A percentile compares a stretch with the other conserved stretches of the same genome.
Conservation (phyloP, 2,888 invertebrate species). For the Matsumyia berberina region DNA sequence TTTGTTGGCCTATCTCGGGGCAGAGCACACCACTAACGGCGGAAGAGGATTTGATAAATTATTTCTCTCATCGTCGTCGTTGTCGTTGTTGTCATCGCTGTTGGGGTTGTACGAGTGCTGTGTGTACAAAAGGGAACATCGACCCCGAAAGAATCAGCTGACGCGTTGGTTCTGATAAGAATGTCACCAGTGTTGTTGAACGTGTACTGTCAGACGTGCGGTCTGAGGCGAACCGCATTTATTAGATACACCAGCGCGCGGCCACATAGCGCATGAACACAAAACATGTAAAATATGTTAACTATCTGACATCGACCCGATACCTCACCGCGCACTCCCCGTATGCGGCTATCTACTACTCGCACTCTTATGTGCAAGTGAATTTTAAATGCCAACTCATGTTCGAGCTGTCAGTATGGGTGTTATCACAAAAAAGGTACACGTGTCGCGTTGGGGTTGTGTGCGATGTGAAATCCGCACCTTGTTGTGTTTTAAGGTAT, state of each 20-base stretch:
- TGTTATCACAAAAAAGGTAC: slow-evolving; percentile 65
- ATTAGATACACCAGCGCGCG: slow-evolving; percentile 67
- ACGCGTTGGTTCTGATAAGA: slow-evolving; percentile 68
- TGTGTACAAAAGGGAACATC: slow-evolving; percentile 74
- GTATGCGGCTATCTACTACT: neutral
- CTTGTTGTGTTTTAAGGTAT: slow-evolving; percentile 54
- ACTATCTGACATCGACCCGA: slow-evolving; percentile 8
- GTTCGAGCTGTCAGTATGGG: slow-evolving; percentile 62
- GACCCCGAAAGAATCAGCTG: slow-evolving; percentile 73
- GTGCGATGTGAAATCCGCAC: slow-evolving; percentile 59
- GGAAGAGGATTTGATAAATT: slow-evolving; percentile 55
- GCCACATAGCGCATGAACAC: slow-evolving; percentile 70
- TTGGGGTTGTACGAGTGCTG: slow-evolving; percentile 35
- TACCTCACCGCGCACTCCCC: neutral
- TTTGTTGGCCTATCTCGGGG: slow-evolving; percentile 12
- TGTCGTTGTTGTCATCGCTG: slow-evolving; percentile 12
- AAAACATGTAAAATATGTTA: slow-evolving; percentile 51
- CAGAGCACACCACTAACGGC: slow-evolving; percentile 23
- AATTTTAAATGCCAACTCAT: slow-evolving; percentile 72
- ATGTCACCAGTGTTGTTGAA: slow-evolving; percentile 37
- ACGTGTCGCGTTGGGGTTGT: slow-evolving; percentile 54
- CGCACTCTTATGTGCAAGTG: slow-evolving; percentile 61
- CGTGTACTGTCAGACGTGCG: slow-evolving; percentile 58
- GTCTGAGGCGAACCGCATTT: slow-evolving; percentile 68
- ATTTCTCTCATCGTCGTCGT: slow-evolving; percentile 43